Conservation (phyloP, 2,113 vertebrate genomes). For the Corythaeola cristata region DNA sequence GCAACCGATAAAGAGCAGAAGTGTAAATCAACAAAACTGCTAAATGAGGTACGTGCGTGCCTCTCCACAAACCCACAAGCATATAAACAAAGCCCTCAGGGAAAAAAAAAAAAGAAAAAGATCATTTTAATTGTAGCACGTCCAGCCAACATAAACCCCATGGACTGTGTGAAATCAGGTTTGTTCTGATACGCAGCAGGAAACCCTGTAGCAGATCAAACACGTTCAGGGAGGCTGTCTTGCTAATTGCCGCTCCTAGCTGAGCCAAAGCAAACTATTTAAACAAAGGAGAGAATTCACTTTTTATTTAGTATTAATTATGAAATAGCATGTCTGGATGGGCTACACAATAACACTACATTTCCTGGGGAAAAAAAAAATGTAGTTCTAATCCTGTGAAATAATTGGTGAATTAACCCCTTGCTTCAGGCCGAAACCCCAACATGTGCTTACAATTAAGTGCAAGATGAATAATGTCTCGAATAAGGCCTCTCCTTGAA, state of each 20-base stretch:
- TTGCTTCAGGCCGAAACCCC: not conserved
- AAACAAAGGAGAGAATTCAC: conserved; percentile 36
- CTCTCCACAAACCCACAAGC: not conserved
- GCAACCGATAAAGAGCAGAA: not conserved
- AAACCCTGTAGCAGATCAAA: conserved; percentile 54
- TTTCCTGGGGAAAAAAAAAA: not conserved
- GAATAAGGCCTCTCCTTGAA: not conserved
- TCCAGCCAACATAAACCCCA: conserved; percentile 3
- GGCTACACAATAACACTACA: not conserved
- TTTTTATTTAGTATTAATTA: conserved; percentile 64
- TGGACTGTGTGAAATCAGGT: conserved; percentile 5
- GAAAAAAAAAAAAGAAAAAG: too few relatives aligned
- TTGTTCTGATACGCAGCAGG: conserved; percentile 19
- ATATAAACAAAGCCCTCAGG: not conserved
- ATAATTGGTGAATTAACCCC: not conserved
- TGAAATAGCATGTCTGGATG: conserved; percentile 20
- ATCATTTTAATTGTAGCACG: conserved; percentile 18
- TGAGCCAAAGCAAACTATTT: conserved; percentile 42
- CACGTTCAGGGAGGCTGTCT: not conserved
- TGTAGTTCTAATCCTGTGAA: not conserved
- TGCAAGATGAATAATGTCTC: not conserved
- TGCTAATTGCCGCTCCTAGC: conserved; percentile 61
- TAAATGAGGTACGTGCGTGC: not conserved
- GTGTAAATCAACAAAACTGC: not conserved
- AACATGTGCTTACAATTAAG: not conserved